Evolutionary conservation across 2,113 vertebrate genomes (phyloP).

Genomic region (Phylloscopus trochiloides): DNA sequence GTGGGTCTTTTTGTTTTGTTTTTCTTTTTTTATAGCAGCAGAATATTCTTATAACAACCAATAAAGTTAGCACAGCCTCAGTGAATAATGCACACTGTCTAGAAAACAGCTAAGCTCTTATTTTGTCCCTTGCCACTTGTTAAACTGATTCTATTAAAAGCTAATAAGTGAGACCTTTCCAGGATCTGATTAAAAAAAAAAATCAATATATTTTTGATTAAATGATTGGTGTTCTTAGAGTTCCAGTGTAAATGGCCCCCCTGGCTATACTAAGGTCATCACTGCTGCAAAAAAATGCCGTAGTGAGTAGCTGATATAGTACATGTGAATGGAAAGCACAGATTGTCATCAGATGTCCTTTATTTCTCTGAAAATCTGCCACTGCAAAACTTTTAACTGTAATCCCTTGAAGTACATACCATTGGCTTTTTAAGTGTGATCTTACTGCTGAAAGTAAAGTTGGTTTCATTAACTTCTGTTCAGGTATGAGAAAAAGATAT

Average conservation of each 20-base stretch:
- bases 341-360: not conserved
- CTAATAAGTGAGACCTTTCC: not conserved
- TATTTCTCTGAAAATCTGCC: not conserved
- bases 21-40: not conserved
- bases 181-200: not conserved
- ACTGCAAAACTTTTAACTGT: not conserved
- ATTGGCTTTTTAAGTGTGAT: not conserved
- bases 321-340: accelerated
- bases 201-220: constrained; percentile 28
- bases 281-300: not conserved
- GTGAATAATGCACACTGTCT: not conserved
- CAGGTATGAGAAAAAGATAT: not conserved
- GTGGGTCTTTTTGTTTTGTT: no score
- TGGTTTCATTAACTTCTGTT: not conserved
- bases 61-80: not conserved
- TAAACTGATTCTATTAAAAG: constrained; percentile 7
- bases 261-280: not conserved
- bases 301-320: not conserved
- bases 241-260: not conserved
- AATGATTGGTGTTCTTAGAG: not conserved
- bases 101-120: not conserved
- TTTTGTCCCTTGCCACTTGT: not conserved
- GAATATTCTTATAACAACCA: not conserved
- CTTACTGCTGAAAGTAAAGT: not conserved
- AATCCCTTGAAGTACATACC: not conserved